Conservation (phyloP, 2,888 invertebrate genomes). For the Spilosoma lubricipeda region DNA sequence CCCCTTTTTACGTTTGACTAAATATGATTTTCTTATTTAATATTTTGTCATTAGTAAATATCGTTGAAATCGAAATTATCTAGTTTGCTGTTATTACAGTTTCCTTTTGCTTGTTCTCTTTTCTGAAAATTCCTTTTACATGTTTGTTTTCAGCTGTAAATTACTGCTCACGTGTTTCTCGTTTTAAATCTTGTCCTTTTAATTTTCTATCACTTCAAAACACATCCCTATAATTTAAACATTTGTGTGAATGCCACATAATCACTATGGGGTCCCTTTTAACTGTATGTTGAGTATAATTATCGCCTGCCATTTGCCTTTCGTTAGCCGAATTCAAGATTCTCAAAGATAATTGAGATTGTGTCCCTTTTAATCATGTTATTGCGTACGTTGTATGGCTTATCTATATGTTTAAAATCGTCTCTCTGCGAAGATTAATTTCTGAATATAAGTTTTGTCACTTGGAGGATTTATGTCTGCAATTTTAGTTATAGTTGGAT, state of each 20-base stretch:
- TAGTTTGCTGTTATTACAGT: not conserved
- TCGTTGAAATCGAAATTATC: not conserved
- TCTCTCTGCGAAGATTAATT: not conserved
- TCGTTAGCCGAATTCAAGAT: conserved; percentile 55
- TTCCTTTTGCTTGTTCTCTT: not conserved
- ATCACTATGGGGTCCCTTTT: conserved; percentile 24
- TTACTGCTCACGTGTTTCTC: not conserved
- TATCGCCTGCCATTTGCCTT: conserved; percentile 40
- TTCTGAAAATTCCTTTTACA: not conserved
- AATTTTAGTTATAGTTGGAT: not conserved
- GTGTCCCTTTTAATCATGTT: conserved; percentile 43
- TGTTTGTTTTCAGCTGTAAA: not conserved
- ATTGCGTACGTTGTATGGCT: not conserved
- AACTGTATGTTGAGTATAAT: conserved; percentile 40
- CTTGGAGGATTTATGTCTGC: not conserved
- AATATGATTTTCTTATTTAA: not conserved
- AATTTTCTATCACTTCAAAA: not conserved
- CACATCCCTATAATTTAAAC: conserved; percentile 17
- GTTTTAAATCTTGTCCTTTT: not conserved
- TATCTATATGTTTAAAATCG: not conserved
- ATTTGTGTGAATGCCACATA: conserved; percentile 9
- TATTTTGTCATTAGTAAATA: not conserved
- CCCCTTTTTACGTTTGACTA: not conserved
- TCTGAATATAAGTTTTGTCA: not conserved
- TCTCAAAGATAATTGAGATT: conserved; percentile 36